Evolutionary conservation across 2,888 invertebrate genomes (phyloP).

Genomic region (Brachycybe producta): DNA sequence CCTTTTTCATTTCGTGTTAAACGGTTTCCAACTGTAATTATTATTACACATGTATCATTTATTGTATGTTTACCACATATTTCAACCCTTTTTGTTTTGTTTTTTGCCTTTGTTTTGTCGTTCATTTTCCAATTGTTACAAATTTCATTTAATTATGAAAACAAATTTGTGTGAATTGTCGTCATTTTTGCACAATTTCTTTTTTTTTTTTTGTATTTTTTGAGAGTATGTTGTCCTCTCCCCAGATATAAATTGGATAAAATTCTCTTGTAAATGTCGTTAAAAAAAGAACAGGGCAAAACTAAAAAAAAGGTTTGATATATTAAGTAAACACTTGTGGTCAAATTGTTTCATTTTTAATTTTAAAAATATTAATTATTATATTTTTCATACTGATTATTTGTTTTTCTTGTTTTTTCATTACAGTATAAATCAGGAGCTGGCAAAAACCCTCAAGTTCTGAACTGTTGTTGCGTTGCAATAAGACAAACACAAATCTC

Average conservation of each 20-base stretch:
- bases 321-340: too few relatives aligned
- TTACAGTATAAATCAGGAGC: slow-evolving; percentile 18
- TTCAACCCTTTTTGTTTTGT: too few relatives aligned
- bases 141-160: neutral
- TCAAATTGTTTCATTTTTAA: too few relatives aligned
- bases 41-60: too few relatives aligned
- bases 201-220: slow-evolving; percentile 2
- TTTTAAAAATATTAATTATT: neutral
- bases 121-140: neutral
- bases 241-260: neutral
- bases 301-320: too few relatives aligned
- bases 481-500: neutral
- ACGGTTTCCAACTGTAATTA: too few relatives aligned
- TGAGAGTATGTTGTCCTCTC: neutral
- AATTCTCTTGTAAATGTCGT: neutral
- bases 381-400: neutral
- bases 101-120: too few relatives aligned
- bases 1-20: too few relatives aligned
- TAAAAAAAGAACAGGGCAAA: too few relatives aligned
- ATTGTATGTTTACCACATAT: too few relatives aligned
- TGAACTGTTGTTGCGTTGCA: slow-evolving; percentile 15
- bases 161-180: neutral
- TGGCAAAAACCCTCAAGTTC: slow-evolving; percentile 17
- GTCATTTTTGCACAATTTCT: neutral
- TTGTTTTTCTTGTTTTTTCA: slow-evolving; percentile 5